Evolutionary conservation across 2,888 invertebrate species (phyloP).

Genomic region (Netelia inedita): DNA sequence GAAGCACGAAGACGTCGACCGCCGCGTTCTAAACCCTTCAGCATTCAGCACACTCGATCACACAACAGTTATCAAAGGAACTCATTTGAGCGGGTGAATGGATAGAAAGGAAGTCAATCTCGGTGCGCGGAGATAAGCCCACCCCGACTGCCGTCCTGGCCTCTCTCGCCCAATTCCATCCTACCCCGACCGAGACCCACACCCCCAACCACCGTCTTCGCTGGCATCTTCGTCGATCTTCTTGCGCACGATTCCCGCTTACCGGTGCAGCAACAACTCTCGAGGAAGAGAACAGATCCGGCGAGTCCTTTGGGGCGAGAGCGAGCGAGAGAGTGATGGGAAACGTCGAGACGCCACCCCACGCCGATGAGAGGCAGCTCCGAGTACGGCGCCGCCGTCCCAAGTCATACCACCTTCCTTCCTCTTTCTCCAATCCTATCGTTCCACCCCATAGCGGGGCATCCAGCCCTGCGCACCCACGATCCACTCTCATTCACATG

Average conservation of each 20-base stretch:
- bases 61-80: conserved; percentile 85
- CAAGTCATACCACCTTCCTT: conserved; percentile 24
- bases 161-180: conserved; percentile 51
- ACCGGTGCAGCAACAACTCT: conserved; percentile 60
- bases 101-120: conserved; percentile 81
- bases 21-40: conserved; percentile 82
- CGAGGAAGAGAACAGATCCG: conserved; percentile 39
- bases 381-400: conserved; percentile 66
- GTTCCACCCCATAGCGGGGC: conserved; percentile 69
- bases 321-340: conserved; percentile 54
- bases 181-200: conserved; percentile 3
- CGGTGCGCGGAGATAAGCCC: conserved; percentile 84
- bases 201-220: conserved; percentile 4
- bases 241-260: conserved; percentile 59
- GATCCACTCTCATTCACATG: conserved; percentile 74
- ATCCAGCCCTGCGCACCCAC: conserved; percentile 60
- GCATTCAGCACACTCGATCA: conserved; percentile 85
- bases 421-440: conserved; percentile 41
- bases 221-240: conserved; percentile 48
- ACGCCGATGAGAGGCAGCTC: conserved; percentile 68
- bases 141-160: conserved; percentile 81
- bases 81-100: conserved; percentile 73
- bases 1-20: conserved; percentile 63
- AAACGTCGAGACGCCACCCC: conserved; percentile 66
- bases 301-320: background rate